A percentile compares a stretch with the other conserved stretches of the same genome.
These are phyloP conservation scores for Oceanodroma tethys DNA, from an alignment of 2,113 vertebrate species.

Conservation along the genomic window DNA sequence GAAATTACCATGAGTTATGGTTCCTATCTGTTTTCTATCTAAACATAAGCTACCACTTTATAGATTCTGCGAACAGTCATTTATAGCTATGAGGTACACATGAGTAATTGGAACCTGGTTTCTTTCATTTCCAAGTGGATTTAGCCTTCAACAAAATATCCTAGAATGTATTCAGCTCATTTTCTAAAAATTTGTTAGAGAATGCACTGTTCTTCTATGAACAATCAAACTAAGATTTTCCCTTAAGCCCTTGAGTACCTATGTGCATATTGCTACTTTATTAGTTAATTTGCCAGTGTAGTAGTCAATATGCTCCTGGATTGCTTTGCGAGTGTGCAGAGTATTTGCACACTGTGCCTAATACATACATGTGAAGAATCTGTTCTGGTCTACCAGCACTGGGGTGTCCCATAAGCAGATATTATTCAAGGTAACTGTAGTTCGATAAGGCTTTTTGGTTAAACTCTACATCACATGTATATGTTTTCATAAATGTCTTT, in stretches of 20 bases:
- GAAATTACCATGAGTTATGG: not conserved
- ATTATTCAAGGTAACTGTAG: not conserved
- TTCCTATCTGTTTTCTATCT: not conserved
- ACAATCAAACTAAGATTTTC: not conserved
- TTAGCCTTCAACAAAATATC: not conserved
- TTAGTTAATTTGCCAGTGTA: not conserved
- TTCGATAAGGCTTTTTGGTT: not conserved
- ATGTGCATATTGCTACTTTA: not conserved
- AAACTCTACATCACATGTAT: not conserved
- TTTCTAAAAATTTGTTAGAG: not conserved
- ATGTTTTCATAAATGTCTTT: not conserved
- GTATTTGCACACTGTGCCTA: not conserved
- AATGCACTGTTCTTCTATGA: not conserved
- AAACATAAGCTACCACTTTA: not conserved
- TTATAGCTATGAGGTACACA: not conserved
- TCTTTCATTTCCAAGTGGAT: not conserved
- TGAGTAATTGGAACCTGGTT: not conserved
- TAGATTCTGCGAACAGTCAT: not conserved
- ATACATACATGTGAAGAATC: not conserved
- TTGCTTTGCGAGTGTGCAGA: not conserved
- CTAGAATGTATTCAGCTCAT: not conserved
- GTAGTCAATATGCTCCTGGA: not conserved
- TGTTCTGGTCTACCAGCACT: not conserved
- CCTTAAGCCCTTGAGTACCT: not conserved
- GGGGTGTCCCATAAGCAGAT: not conserved